These are phyloP conservation scores for Orthosia gothica DNA, from an alignment of 2,888 invertebrate genomes.

Conservation along the genomic window DNA sequence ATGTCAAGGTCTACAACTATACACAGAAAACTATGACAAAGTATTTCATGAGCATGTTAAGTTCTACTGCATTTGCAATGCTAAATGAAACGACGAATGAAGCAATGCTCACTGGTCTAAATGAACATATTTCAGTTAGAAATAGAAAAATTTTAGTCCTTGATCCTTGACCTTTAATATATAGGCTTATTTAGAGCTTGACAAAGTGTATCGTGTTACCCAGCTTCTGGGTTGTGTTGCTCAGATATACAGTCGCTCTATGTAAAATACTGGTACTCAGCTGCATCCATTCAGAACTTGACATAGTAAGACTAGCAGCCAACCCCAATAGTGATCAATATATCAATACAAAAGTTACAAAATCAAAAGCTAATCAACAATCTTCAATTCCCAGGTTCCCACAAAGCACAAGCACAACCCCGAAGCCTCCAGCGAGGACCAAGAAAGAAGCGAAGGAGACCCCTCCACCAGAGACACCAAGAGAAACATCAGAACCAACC, in stretches of 20 bases:
- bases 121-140: neutral
- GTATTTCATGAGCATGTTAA: conserved; percentile 10
- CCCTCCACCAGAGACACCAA: conserved; percentile 44
- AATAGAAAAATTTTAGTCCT: no score
- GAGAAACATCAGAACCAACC: conserved; percentile 62
- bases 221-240: no score
- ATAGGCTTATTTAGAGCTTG: no score
- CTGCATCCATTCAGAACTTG: neutral
- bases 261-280: no score
- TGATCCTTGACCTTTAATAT: no score
- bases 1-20: conserved; percentile 40
- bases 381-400: conserved; percentile 80
- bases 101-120: neutral
- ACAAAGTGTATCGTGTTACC: no score
- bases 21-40: conserved; percentile 26
- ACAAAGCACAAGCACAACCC: conserved; percentile 88
- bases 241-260: no score
- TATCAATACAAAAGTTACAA: neutral
- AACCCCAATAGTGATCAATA: neutral
- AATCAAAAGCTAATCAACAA: neutral
- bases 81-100: neutral
- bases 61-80: conserved; percentile 8
- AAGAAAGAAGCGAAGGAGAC: conserved; percentile 77
- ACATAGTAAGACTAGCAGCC: neutral
- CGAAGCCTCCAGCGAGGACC: conserved; percentile 86